Percentiles rank a stretch among this genome's conserved stretches.
phyloP scores from a whole-genome alignment of 1,140 invertebrate genomes.

The Homalodisca vitripennis region DNA sequence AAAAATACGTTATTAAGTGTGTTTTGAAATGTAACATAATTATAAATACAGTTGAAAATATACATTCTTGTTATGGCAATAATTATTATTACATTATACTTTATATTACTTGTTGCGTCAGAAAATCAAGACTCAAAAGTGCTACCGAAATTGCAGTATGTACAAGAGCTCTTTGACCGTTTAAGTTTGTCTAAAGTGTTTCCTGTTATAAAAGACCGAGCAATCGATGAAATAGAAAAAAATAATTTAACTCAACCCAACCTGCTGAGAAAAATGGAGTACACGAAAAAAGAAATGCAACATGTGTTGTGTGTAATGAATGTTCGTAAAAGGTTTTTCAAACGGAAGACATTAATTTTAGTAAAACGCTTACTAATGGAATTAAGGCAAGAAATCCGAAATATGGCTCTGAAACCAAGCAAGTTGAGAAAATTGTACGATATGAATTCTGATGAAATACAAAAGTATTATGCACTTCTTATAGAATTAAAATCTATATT shows the following conservation, averaged over 20 bases:
- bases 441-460: background rate
- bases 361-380: slow-evolving; percentile 1
- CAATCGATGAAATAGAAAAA: background rate
- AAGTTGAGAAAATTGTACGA: background rate
- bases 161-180: background rate
- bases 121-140: no score
- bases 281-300: background rate
- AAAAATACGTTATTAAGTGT: no score
- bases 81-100: no score
- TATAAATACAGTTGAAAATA: no score
- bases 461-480: background rate
- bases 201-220: background rate
- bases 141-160: background rate
- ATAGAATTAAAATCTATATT: background rate
- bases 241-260: background rate
- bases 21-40: no score
- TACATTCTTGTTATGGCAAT: no score
- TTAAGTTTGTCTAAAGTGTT: background rate
- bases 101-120: no score
- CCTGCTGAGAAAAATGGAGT: background rate
- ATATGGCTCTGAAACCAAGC: background rate
- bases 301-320: background rate
- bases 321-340: background rate
- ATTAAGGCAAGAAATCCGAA: background rate
- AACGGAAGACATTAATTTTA: background rate